Conservation (phyloP, 2,888 invertebrate species). For the Mimumesa dahlbomi region DNA sequence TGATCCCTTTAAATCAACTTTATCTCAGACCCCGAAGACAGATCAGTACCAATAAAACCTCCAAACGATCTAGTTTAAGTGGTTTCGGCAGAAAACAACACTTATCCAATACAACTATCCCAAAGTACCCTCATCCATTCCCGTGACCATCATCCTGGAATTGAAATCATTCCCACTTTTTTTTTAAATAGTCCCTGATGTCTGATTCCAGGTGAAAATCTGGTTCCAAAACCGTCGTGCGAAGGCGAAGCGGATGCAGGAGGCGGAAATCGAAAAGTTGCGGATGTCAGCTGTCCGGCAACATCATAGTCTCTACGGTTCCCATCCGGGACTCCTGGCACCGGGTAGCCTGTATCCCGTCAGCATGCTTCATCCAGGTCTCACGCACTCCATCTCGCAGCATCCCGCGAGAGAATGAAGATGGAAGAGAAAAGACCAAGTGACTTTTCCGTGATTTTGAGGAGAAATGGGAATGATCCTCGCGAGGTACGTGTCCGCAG, state of each 20-base stretch:
- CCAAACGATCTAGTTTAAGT: too few relatives aligned
- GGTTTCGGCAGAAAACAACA: too few relatives aligned
- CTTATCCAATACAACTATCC: too few relatives aligned
- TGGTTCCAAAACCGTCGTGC: slow-evolving; percentile 98
- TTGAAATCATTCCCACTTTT: too few relatives aligned
- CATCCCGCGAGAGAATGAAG: slow-evolving; percentile 73
- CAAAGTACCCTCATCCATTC: too few relatives aligned
- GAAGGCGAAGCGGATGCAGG: slow-evolving; percentile 97
- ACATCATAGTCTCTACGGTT: slow-evolving; percentile 75
- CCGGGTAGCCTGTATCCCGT: slow-evolving; percentile 74
- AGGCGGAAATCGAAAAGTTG: slow-evolving; percentile 98
- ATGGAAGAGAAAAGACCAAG: slow-evolving; percentile 6
- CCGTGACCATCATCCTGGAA: too few relatives aligned
- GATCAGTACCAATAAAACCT: too few relatives aligned
- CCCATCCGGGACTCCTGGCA: slow-evolving; percentile 74
- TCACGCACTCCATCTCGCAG: slow-evolving; percentile 68
- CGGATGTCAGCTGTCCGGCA: slow-evolving; percentile 87
- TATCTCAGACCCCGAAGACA: too few relatives aligned
- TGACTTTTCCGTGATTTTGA: too few relatives aligned
- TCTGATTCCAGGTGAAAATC: slow-evolving; percentile 88
- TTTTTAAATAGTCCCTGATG: slow-evolving; percentile 13
- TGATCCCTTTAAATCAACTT: slow-evolving; percentile 16
- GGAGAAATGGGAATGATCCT: too few relatives aligned
- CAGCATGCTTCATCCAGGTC: slow-evolving; percentile 75
- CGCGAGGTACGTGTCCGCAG: too few relatives aligned